Evolutionary conservation across 1,140 invertebrate species (phyloP).

Genomic region (Sesamia nonagrioides): DNA sequence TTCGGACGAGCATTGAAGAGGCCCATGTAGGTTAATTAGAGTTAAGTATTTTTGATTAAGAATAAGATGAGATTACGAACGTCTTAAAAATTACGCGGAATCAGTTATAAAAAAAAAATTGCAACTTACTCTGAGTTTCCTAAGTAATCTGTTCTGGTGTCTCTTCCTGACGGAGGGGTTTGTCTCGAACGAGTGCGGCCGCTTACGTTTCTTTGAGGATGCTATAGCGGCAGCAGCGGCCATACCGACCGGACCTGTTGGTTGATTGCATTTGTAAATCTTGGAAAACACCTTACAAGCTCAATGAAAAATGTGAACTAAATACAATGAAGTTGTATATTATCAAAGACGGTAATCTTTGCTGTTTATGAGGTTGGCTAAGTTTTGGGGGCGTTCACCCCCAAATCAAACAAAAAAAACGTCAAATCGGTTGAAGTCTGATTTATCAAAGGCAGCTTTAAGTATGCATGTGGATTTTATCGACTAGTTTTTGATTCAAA

Average conservation of each 20-base stretch:
- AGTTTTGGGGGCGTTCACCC: too few relatives aligned
- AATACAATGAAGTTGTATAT: too few relatives aligned
- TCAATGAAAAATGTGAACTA: background rate
- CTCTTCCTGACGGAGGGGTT: slow-evolving; percentile 98
- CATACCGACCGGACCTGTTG: slow-evolving; percentile 96
- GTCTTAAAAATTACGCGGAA: too few relatives aligned
- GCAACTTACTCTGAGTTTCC: slow-evolving; percentile 93
- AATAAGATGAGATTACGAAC: too few relatives aligned
- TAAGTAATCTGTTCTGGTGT: slow-evolving; percentile 97
- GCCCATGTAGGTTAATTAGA: too few relatives aligned
- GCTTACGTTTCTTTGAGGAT: slow-evolving; percentile 97
- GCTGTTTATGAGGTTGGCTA: too few relatives aligned
- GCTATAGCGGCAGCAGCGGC: slow-evolving; percentile 98
- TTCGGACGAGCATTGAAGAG: too few relatives aligned
- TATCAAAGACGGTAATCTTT: too few relatives aligned
- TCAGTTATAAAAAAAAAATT: background rate
- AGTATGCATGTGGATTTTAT: background rate
- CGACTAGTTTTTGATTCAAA: background rate
- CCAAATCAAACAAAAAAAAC: too few relatives aligned
- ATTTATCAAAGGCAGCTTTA: background rate
- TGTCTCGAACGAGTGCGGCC: slow-evolving; percentile 98
- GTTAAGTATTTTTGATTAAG: too few relatives aligned
- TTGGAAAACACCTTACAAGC: slow-evolving; percentile 8
- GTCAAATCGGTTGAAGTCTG: background rate
- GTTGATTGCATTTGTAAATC: slow-evolving; percentile 9